Evolutionary conservation across 1,140 invertebrate species (phyloP).

Genomic region (Philopotamus ludificatus): DNA sequence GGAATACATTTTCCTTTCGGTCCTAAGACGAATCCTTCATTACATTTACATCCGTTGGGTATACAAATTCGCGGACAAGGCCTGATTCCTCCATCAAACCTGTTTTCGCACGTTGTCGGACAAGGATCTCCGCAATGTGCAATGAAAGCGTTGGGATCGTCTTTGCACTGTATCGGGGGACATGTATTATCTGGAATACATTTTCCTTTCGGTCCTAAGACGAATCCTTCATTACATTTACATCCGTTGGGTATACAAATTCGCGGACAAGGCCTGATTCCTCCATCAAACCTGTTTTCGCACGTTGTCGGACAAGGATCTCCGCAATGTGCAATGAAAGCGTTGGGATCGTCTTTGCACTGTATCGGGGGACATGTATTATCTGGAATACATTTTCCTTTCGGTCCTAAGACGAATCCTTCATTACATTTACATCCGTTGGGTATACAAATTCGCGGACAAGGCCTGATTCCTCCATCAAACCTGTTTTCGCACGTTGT

Average conservation of each 20-base stretch:
- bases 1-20: not conserved
- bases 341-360: slow-evolving; percentile 25
- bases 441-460: slow-evolving; percentile 24
- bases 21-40: slow-evolving; percentile 6
- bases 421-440: slow-evolving; percentile 41
- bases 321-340: slow-evolving; percentile 2
- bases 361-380: slow-evolving; percentile 3
- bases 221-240: slow-evolving; percentile 29
- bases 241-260: not conserved
- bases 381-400: slow-evolving; percentile 20
- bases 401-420: slow-evolving; percentile 46
- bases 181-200: slow-evolving; percentile 16
- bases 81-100: not conserved
- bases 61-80: slow-evolving; percentile 20
- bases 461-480: not conserved
- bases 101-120: slow-evolving; percentile 25
- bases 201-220: not conserved
- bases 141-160: slow-evolving; percentile 16
- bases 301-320: slow-evolving; percentile 27
- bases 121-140: slow-evolving; percentile 33
- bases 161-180: slow-evolving; percentile 14
- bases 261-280: slow-evolving; percentile 2
- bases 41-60: slow-evolving; percentile 17
- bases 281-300: slow-evolving; percentile 12
- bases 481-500: slow-evolving; percentile 19